A percentile compares a stretch with the other conserved stretches of the same genome.
Evolutionary conservation across 1,140 invertebrate genomes (phyloP).

Genomic region (Cherax quadricarinatus): DNA sequence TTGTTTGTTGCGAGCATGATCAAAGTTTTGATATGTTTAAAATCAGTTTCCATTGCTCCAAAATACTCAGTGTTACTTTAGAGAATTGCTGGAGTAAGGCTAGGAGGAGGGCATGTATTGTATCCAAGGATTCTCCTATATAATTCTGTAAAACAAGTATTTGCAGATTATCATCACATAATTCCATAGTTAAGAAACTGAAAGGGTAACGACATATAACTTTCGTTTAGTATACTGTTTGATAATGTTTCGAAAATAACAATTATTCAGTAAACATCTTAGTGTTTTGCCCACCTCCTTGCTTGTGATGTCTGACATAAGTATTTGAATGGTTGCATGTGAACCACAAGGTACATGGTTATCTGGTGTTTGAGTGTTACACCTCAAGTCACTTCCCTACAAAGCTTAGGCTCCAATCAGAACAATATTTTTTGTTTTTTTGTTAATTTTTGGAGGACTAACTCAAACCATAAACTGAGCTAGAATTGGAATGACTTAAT

Average conservation of each 20-base stretch:
- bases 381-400: background rate
- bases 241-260: background rate
- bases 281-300: constrained; percentile 49
- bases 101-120: constrained; percentile 40
- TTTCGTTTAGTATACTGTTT: background rate
- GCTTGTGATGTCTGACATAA: constrained; percentile 13
- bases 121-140: background rate
- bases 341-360: constrained; percentile 2
- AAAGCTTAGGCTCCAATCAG: background rate
- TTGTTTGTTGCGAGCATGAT: constrained; percentile 57
- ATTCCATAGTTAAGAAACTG: background rate
- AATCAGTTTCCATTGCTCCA: constrained; percentile 39
- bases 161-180: background rate
- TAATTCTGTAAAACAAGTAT: background rate
- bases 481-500: constrained; percentile 64
- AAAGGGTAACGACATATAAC: too few relatives aligned
- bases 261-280: background rate
- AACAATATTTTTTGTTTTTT: background rate
- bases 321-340: constrained; percentile 43
- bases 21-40: constrained; percentile 29
- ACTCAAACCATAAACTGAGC: constrained; percentile 67
- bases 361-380: background rate
- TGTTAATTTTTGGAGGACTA: constrained; percentile 60
- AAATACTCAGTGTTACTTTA: constrained; percentile 32
- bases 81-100: constrained; percentile 48